Percentiles rank a stretch among this genome's conserved stretches.
phyloP scores from a whole-genome alignment of 2,888 invertebrate species.

The Meta bourneti region DNA sequence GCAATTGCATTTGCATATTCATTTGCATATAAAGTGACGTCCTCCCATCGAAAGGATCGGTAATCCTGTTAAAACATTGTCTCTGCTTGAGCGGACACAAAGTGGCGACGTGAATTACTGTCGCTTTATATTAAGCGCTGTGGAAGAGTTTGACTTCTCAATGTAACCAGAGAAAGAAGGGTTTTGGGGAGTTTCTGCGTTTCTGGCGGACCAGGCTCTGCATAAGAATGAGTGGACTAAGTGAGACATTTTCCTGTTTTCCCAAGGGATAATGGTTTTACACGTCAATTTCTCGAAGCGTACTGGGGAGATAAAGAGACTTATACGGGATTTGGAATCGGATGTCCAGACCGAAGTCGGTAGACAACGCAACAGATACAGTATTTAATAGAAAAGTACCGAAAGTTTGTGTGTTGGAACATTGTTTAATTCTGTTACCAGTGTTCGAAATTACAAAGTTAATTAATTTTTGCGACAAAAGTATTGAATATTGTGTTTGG shows the following conservation, averaged over 20 bases:
- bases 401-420: too few species aligned
- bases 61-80: conserved; percentile 54
- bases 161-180: neutral
- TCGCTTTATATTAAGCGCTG: conserved; percentile 17
- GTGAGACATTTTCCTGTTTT: neutral
- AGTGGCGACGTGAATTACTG: conserved; percentile 45
- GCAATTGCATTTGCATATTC: conserved; percentile 56
- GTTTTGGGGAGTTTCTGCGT: too few species aligned
- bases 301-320: neutral
- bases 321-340: neutral
- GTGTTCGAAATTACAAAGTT: too few species aligned
- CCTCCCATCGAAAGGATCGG: neutral
- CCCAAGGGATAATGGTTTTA: neutral
- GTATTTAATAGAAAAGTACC: too few species aligned
- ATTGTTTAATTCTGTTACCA: too few species aligned
- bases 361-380: too few species aligned
- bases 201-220: neutral
- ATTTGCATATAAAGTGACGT: conserved; percentile 66
- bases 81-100: conserved; percentile 26
- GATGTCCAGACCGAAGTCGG: too few species aligned
- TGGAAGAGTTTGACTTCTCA: conserved; percentile 5
- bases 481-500: too few species aligned
- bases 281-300: neutral
- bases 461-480: too few species aligned
- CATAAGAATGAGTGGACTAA: neutral